Conservation (phyloP, 1,140 invertebrate genomes). For the Caenorhabditis briggsae region DNA sequence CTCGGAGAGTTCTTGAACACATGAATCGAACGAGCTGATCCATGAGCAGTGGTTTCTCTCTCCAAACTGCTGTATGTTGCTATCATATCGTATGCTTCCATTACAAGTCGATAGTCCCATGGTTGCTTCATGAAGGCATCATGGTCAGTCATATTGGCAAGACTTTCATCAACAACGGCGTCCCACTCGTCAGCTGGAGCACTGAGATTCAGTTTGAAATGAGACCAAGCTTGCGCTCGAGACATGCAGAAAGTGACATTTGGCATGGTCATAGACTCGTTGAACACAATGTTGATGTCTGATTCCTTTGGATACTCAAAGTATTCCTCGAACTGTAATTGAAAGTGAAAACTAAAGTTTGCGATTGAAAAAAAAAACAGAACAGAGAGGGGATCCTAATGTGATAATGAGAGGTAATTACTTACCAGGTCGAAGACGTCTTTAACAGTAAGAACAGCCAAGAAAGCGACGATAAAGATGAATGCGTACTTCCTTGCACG, state of each 20-base stretch:
- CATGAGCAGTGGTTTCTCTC: constrained; percentile 66
- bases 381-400: constrained; percentile 6
- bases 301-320: constrained; percentile 64
- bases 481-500: constrained; percentile 72
- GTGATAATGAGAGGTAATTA: constrained; percentile 49
- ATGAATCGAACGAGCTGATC: constrained; percentile 62
- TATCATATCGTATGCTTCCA: constrained; percentile 68
- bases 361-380: not conserved
- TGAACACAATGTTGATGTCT: constrained; percentile 68
- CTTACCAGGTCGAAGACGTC: constrained; percentile 74
- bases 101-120: constrained; percentile 66
- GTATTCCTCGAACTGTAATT: constrained; percentile 66
- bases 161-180: constrained; percentile 59
- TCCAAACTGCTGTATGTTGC: constrained; percentile 66
- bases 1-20: constrained; percentile 62
- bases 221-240: constrained; percentile 63
- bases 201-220: constrained; percentile 66
- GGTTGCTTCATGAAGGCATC: constrained; percentile 62
- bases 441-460: constrained; percentile 74
- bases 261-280: constrained; percentile 69
- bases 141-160: constrained; percentile 64
- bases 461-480: constrained; percentile 75
- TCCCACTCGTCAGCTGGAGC: constrained; percentile 66
- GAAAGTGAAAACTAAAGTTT: not conserved
- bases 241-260: constrained; percentile 70